Percentiles rank a stretch among this genome's conserved stretches.
phyloP scores from a whole-genome alignment of 2,888 invertebrate genomes.

The Drosophila vallismaia region DNA sequence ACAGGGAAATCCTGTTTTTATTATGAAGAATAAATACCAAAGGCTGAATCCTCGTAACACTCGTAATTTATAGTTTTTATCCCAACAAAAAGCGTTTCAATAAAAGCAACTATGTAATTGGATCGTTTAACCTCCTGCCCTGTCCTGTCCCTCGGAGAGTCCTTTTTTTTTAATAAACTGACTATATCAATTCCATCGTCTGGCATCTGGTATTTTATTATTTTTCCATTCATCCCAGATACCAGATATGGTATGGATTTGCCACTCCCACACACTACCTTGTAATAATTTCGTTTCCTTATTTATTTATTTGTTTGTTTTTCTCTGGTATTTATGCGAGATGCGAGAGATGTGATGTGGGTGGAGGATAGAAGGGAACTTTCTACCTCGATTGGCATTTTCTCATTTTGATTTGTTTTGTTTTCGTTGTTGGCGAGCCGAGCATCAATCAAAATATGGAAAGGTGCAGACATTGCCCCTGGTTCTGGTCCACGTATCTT shows the following conservation, averaged over 20 bases:
- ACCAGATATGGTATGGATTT: no score
- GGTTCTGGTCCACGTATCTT: neutral
- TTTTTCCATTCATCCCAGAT: conserved; percentile 6
- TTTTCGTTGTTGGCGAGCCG: conserved; percentile 20
- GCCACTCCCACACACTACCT: no score
- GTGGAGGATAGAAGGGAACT: neutral
- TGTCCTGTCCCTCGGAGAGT: neutral
- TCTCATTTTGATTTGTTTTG: conserved; percentile 45
- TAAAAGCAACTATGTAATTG: neutral
- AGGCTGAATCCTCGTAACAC: no score
- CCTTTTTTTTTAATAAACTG: conserved; percentile 16
- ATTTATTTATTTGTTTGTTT: conserved; percentile 43
- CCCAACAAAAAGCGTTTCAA: neutral
- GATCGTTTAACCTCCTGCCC: neutral
- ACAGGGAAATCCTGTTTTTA: no score
- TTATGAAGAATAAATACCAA: neutral
- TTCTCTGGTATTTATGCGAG: conserved; percentile 9
- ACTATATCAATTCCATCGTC: conserved; percentile 16
- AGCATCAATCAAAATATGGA: conserved; percentile 36
- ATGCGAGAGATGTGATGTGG: neutral
- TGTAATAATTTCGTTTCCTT: conserved; percentile 35
- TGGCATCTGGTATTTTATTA: conserved; percentile 15
- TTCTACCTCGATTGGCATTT: conserved; percentile 28
- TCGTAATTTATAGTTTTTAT: conserved; percentile 1
- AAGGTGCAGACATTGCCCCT: conserved; percentile 26